A percentile compares a stretch with the other conserved stretches of the same genome.
phyloP scores from a whole-genome alignment of 1,140 invertebrate genomes.

The Atta texana region DNA sequence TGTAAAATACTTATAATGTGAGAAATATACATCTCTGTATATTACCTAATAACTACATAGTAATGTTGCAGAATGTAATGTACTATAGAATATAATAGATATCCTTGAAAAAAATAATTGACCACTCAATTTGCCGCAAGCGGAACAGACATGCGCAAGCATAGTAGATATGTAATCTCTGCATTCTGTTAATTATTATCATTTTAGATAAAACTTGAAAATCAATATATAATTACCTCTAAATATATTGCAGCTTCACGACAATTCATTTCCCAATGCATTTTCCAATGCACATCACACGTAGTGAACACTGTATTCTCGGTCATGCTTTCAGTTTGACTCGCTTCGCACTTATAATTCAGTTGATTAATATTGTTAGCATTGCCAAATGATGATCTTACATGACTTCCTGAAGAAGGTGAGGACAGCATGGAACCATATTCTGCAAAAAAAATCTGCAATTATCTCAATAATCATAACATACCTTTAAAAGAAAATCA shows the following conservation, averaged over 20 bases:
- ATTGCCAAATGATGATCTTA: conserved; percentile 68
- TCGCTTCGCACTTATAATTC: conserved; percentile 71
- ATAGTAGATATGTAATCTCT: neutral
- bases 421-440: conserved; percentile 86
- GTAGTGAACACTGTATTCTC: conserved; percentile 80
- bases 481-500: conserved; percentile 1
- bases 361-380: conserved; percentile 76
- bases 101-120: conserved; percentile 42
- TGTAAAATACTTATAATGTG: neutral
- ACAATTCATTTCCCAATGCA: conserved; percentile 95
- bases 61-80: neutral
- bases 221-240: conserved; percentile 87
- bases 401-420: conserved; percentile 80
- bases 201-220: neutral
- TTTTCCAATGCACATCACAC: conserved; percentile 78
- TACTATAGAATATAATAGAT: neutral
- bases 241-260: conserved; percentile 95
- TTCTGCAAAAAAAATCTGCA: conserved; percentile 82
- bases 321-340: conserved; percentile 70
- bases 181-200: neutral
- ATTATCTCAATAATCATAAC: conserved; percentile 27
- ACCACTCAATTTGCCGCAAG: neutral
- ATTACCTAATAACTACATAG: conserved; percentile 25
- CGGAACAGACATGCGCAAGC: too few species aligned
- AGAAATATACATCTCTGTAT: neutral